These are phyloP conservation scores for Pogonocherus hispidulus DNA, from an alignment of 2,888 invertebrate genomes.

Conservation along the genomic window DNA sequence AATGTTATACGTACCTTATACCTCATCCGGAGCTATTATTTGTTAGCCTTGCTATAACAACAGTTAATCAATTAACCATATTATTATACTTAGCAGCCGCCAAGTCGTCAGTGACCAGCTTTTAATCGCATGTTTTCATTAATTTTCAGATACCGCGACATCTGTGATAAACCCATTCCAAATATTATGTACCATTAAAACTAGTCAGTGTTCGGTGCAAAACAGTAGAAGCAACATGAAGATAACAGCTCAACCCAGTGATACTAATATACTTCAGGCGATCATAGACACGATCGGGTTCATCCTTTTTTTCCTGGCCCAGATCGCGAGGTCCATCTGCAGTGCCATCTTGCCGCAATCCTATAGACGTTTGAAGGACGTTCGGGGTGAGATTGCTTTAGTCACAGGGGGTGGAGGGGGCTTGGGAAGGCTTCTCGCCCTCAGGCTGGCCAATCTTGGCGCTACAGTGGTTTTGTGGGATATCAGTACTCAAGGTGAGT, in stretches of 20 bases:
- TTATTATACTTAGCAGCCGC: too few relatives aligned
- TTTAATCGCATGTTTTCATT: background rate
- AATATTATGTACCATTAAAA: slow-evolving; percentile 17
- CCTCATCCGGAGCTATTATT: too few relatives aligned
- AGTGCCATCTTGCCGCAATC: slow-evolving; percentile 71
- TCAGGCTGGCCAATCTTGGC: slow-evolving; percentile 82
- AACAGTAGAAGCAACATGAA: slow-evolving; percentile 28
- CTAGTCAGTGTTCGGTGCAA: slow-evolving; percentile 22
- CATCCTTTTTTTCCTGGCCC: slow-evolving; percentile 64
- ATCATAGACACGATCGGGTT: slow-evolving; percentile 71
- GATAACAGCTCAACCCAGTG: slow-evolving; percentile 41
- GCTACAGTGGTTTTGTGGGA: slow-evolving; percentile 91
- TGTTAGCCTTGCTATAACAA: too few relatives aligned
- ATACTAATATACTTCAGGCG: slow-evolving; percentile 71
- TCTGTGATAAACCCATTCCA: slow-evolving; percentile 19
- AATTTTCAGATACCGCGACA: slow-evolving; percentile 24
- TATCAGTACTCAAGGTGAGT: slow-evolving; percentile 84
- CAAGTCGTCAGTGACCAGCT: too few relatives aligned
- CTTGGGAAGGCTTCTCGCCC: slow-evolving; percentile 82
- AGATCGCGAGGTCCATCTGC: slow-evolving; percentile 48
- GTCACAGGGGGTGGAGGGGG: slow-evolving; percentile 93
- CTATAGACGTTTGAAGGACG: slow-evolving; percentile 77
- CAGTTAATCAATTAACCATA: too few relatives aligned
- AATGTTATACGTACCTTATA: too few relatives aligned
- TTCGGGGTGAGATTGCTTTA: slow-evolving; percentile 83